Conservation (phyloP, 2,113 vertebrate genomes). For the Nothocercus nigrocapillus region DNA sequence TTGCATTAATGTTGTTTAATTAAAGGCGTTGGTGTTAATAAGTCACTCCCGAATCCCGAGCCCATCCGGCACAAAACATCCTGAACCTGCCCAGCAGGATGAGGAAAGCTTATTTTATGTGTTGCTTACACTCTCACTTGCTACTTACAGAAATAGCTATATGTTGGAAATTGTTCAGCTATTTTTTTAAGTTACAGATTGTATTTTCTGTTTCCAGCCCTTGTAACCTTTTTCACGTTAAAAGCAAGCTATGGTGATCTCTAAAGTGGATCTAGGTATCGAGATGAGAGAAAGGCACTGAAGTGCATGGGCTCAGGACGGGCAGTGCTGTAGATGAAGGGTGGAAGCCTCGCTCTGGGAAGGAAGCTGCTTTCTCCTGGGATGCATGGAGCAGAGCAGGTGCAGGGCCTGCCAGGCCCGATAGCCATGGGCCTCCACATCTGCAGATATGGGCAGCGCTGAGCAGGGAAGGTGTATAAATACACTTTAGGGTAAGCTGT, state of each 20-base stretch:
- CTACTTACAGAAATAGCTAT: neutral
- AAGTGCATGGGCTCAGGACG: neutral
- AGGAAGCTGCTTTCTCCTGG: neutral
- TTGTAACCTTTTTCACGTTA: rapidly evolving
- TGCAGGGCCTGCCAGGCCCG: neutral
- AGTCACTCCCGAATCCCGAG: too few species aligned
- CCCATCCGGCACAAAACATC: too few species aligned
- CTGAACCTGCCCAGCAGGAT: constrained; percentile 3
- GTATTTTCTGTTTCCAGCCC: neutral
- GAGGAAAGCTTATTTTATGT: neutral
- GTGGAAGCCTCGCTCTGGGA: rapidly evolving
- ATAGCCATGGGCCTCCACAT: neutral
- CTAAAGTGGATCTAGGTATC: neutral
- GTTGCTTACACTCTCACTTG: neutral
- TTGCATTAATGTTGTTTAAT: too few species aligned
- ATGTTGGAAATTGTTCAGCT: neutral
- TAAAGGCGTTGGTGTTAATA: too few species aligned
- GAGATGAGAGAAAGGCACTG: neutral
- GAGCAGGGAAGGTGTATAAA: neutral
- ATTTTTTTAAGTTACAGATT: neutral
- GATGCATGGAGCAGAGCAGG: rapidly evolving
- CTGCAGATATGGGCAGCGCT: rapidly evolving
- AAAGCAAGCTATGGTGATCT: neutral
- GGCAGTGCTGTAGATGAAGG: neutral
- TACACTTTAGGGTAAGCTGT: neutral